These are phyloP conservation scores for Corythaixoides concolor DNA, from an alignment of 2,113 vertebrate species.

Conservation along the genomic window DNA sequence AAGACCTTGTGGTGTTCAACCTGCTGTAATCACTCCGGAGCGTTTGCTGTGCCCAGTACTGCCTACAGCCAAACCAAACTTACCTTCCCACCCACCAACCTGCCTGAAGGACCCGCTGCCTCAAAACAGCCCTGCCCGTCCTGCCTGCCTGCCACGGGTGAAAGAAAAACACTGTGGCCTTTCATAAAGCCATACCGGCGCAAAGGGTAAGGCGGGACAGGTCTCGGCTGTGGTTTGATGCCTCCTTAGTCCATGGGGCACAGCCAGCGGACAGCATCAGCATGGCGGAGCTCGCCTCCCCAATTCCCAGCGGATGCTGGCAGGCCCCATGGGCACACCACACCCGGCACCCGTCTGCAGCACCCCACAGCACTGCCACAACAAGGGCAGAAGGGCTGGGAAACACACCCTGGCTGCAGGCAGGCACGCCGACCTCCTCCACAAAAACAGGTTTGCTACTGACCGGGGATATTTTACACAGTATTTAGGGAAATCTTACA, in stretches of 20 bases:
- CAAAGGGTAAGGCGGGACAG: not conserved
- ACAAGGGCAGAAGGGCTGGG: not conserved
- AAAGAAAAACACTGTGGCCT: not conserved
- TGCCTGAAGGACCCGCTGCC: not conserved
- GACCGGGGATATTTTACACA: not conserved
- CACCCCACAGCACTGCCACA: rapidly evolving
- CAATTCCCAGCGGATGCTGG: rapidly evolving
- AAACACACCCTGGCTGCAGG: not conserved
- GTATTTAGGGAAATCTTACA: not conserved
- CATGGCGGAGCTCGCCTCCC: not conserved
- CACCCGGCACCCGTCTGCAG: not conserved
- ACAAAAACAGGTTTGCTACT: not conserved
- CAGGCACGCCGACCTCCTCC: not conserved
- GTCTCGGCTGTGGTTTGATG: not conserved
- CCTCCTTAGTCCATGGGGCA: not conserved
- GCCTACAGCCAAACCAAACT: not conserved
- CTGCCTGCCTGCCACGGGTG: no score
- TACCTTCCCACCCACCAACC: not conserved
- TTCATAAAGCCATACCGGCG: not conserved
- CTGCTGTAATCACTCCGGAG: not conserved
- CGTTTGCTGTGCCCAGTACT: not conserved
- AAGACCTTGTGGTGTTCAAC: not conserved
- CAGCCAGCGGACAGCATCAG: not conserved
- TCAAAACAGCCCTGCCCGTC: rapidly evolving
- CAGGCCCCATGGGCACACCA: rapidly evolving